Conservation (phyloP, 2,888 invertebrate genomes). For the Coelogynopora nodosa region DNA sequence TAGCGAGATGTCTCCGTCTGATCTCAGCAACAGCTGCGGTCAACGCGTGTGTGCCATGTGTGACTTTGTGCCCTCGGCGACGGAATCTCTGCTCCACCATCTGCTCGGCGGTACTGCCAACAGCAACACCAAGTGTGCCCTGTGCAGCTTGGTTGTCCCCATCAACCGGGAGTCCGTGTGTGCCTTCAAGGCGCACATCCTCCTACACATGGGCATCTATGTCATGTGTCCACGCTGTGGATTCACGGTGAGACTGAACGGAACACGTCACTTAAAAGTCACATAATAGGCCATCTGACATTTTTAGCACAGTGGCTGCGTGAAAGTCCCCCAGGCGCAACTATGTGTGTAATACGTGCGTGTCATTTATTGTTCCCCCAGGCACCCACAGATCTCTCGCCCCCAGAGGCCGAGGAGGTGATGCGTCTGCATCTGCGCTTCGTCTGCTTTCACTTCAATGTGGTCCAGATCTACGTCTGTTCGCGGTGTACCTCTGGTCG, state of each 20-base stretch:
- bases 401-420: background rate
- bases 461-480: conserved; percentile 29
- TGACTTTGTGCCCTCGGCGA: background rate
- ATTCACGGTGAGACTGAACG: conserved; percentile 2
- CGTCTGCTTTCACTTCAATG: conserved; percentile 34
- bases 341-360: background rate
- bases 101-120: conserved; percentile 8
- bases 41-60: conserved; percentile 8
- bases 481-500: background rate
- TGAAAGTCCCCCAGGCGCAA: conserved; percentile 27
- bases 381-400: conserved; percentile 24
- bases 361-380: background rate
- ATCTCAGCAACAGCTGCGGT: background rate
- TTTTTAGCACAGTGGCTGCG: too few relatives aligned
- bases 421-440: conserved; percentile 27
- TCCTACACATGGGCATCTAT: conserved; percentile 33
- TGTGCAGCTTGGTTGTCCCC: conserved; percentile 4
- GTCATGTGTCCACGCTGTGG: conserved; percentile 38
- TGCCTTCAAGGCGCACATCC: conserved; percentile 30
- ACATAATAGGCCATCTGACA: too few relatives aligned
- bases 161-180: conserved; percentile 24
- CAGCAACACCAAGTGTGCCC: conserved; percentile 32
- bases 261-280: too few relatives aligned
- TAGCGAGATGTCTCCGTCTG: background rate
- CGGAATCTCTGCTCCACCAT: background rate